phyloP scores from a whole-genome alignment of 2,113 vertebrate genomes.

The Hyla sarda region DNA sequence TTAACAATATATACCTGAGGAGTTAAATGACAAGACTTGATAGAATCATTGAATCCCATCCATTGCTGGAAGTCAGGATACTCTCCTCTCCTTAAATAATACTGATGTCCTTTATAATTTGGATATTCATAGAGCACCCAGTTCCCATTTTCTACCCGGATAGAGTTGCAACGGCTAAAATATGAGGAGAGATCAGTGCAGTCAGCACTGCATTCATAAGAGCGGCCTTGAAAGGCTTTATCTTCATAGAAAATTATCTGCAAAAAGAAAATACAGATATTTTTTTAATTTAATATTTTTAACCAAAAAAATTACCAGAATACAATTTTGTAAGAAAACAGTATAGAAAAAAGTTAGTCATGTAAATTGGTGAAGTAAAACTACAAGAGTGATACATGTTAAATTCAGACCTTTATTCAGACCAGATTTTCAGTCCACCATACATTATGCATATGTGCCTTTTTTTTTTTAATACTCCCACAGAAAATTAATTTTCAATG shows the following conservation, averaged over 20 bases:
- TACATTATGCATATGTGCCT: too few relatives aligned
- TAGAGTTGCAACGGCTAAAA: conserved; percentile 9
- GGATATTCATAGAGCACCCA: conserved; percentile 20
- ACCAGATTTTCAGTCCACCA: too few relatives aligned
- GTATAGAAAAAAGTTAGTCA: too few relatives aligned
- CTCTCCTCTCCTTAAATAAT: conserved; percentile 15
- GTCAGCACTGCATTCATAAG: conserved; percentile 1
- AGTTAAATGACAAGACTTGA: neutral
- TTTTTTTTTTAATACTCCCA: too few relatives aligned
- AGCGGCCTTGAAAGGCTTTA: conserved; percentile 8
- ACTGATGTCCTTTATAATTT: conserved; percentile 12
- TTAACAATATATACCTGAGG: neutral
- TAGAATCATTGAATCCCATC: too few relatives aligned
- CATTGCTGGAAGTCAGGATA: conserved; percentile 16
- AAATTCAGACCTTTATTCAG: too few relatives aligned
- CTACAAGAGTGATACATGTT: too few relatives aligned
- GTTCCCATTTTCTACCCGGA: conserved; percentile 14
- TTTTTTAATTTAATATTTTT: neutral
- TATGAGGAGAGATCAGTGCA: conserved; percentile 4
- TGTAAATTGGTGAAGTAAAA: too few relatives aligned
- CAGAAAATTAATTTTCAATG: too few relatives aligned
- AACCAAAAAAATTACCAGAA: too few relatives aligned
- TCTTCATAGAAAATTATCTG: conserved; percentile 23
- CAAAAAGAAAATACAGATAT: neutral
- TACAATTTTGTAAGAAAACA: too few relatives aligned